These are phyloP conservation scores for Malurus splendens DNA, from an alignment of 2,797 vertebrate species.

Conservation along the genomic window DNA sequence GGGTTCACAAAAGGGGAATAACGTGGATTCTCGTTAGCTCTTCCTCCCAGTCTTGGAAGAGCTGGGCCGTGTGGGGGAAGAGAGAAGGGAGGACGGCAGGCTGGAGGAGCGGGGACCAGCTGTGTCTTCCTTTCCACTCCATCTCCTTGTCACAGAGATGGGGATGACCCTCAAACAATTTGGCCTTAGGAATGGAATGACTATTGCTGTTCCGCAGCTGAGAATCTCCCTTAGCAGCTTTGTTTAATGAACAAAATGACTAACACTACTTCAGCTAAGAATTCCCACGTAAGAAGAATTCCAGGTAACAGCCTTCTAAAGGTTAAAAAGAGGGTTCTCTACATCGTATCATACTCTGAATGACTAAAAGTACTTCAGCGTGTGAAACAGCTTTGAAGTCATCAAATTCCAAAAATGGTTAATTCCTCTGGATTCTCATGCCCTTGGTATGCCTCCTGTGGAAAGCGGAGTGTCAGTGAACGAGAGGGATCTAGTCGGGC, in stretches of 20 bases:
- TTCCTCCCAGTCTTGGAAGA: neutral
- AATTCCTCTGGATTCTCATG: neutral
- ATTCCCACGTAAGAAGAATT: rapidly evolving
- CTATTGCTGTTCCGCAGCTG: rapidly evolving
- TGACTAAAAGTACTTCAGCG: neutral
- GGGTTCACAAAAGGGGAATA: neutral
- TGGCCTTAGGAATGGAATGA: neutral
- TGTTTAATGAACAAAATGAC: neutral
- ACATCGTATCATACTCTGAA: neutral
- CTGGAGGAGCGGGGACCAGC: neutral
- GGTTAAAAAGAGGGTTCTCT: neutral
- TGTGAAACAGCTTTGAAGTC: neutral
- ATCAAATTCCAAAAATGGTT: neutral
- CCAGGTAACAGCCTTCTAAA: neutral
- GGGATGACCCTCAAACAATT: neutral
- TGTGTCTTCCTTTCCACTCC: too few relatives aligned
- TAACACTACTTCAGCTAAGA: neutral
- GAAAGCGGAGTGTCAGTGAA: conserved; percentile 19
- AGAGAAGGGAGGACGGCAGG: neutral
- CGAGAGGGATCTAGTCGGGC: neutral
- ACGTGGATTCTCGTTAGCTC: rapidly evolving
- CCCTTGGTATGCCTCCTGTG: neutral
- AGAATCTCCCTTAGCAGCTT: neutral
- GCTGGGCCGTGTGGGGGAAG: rapidly evolving
- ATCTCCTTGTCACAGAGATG: neutral